Conservation (phyloP, 2,888 invertebrate species). For the Ormyrus labotus region DNA sequence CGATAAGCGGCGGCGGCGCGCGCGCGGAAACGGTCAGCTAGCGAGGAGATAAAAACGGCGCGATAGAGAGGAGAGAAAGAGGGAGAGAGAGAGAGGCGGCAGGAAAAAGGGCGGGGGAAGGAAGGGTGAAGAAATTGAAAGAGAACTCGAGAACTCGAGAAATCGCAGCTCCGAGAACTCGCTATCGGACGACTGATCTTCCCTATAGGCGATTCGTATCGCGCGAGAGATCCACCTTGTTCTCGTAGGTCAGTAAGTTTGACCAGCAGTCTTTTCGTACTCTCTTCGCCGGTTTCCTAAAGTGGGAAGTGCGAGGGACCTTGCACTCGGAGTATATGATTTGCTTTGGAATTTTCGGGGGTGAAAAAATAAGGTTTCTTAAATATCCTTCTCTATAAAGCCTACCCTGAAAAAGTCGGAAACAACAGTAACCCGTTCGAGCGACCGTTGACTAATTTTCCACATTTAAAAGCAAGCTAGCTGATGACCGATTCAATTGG, state of each 20-base stretch:
- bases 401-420: no score
- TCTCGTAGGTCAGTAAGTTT: conserved; percentile 23
- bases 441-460: no score
- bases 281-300: no score
- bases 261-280: background rate
- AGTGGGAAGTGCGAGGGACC: background rate
- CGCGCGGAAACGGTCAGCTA: conserved; percentile 47
- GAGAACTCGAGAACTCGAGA: conserved; percentile 17
- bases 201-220: conserved; percentile 34
- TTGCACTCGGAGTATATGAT: no score
- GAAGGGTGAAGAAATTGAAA: background rate
- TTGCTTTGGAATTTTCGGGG: no score
- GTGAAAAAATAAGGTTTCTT: no score
- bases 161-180: no score
- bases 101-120: background rate
- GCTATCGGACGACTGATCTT: conserved; percentile 27
- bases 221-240: conserved; percentile 14
- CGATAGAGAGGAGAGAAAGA: conserved; percentile 47
- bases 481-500: no score
- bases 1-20: conserved; percentile 27
- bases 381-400: no score
- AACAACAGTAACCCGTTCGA: no score
- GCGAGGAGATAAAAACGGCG: conserved; percentile 54
- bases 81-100: background rate
- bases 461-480: no score